Evolutionary conservation across 1,140 invertebrate genomes (phyloP), one percentile per base, ranked within the genome.

Genomic region (Drosophila serrata): DNA sequence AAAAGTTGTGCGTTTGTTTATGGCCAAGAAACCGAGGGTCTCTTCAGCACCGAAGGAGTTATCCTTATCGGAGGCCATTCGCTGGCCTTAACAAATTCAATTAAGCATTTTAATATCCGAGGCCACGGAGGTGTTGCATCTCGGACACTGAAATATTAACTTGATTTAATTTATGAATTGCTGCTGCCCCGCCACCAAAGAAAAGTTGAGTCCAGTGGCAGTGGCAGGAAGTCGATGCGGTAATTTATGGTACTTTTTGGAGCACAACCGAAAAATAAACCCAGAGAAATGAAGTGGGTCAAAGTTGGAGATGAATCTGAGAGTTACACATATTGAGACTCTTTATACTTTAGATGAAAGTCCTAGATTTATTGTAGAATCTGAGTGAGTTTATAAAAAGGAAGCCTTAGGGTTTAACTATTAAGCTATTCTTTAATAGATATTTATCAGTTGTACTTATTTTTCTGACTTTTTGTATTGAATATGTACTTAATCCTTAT

Each of bases 141-240:
- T 64, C 73, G 70, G 86, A 90, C 86, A 90, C 72, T 90, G 86
- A 90, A 90, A 90, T 90, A 90, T 90, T 90, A 90, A 90, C 86
- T 90, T 86, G 86, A 86, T 90, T 90, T 86, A 90, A 90, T 90
- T 90, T 90, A 90, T 90, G 85, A 90, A 90, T 90, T 90, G 63
- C 68, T 24, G 51, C 33, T 33, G 40, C 29, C 58, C 75, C 45
- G 13, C 51, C 51, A 53, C n/a, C n/a, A n/a, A n/a, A n/a, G n/a
- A 17, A 33, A 19, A 22, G 43, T 22, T 6, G 7, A 22, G 22
- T 27, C 13, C 31, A 35, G 51, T 55, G 51, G 51, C 51, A 40
- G 61, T 67, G 64, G 67, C 76, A 78, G 76, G 76, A 79, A 79
- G 76, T 79, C 76, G 57, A 69, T 69, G 42, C 6, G 22, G 24